These are phyloP conservation scores for Sebastes nivosus DNA, from an alignment of 2,797 vertebrate species.

Conservation along the genomic window DNA sequence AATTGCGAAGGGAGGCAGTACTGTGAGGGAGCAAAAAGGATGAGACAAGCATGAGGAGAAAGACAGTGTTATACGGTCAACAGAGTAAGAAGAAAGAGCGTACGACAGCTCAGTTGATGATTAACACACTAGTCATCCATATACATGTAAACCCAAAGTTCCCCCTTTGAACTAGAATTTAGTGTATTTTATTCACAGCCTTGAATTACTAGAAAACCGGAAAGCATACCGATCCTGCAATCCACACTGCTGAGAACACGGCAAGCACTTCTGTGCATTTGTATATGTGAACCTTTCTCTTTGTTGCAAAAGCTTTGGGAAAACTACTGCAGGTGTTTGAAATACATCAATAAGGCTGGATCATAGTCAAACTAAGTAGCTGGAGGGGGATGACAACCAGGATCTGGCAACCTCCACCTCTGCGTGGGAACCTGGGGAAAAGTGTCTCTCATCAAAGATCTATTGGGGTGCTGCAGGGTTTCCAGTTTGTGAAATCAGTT, in stretches of 20 bases:
- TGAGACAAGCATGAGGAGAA: constrained; percentile 15
- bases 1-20: constrained; percentile 14
- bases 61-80: constrained; percentile 7
- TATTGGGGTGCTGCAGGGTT: constrained; percentile 52
- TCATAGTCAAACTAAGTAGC: constrained; percentile 71
- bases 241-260: constrained; percentile 18
- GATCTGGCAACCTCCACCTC: constrained; percentile 67
- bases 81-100: constrained; percentile 13
- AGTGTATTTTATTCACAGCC: constrained; percentile 15
- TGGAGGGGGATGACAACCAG: constrained; percentile 65
- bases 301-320: constrained; percentile 55
- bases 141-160: background rate
- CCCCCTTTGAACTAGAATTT: background rate
- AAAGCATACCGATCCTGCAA: background rate
- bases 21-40: constrained; percentile 19
- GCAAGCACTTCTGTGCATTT: constrained; percentile 39
- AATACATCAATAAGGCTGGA: constrained; percentile 65
- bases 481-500: constrained; percentile 57
- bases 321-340: constrained; percentile 69
- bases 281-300: constrained; percentile 22
- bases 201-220: constrained; percentile 3
- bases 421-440: constrained; percentile 60
- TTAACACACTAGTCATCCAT: constrained; percentile 10
- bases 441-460: constrained; percentile 66
- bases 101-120: constrained; percentile 9